Conservation (phyloP, 2,113 vertebrate species). For the Microcebus griseorufus region DNA sequence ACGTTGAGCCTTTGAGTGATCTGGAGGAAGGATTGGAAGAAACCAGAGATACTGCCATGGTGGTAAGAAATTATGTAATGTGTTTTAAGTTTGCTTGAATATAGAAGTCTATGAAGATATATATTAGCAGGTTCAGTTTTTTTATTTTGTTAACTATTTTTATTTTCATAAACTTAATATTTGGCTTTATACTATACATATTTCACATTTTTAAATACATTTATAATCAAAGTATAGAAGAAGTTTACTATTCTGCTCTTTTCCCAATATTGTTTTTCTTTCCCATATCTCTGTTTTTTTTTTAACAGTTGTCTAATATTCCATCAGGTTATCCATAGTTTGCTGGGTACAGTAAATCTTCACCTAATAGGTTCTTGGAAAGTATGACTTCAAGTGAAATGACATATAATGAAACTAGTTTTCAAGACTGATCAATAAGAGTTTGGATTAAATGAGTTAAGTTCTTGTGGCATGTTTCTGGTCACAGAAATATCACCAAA, state of each 20-base stretch:
- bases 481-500: neutral
- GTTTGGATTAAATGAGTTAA: neutral
- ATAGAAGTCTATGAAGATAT: neutral
- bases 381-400: neutral
- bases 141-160: neutral
- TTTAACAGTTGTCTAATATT: conserved; percentile 18
- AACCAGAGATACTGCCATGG: conserved; percentile 91
- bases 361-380: neutral
- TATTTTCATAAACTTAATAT: neutral
- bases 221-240: neutral
- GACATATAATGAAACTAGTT: neutral
- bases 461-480: neutral
- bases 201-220: neutral
- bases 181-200: neutral
- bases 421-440: neutral
- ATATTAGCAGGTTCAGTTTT: neutral
- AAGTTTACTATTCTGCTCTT: neutral
- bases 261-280: neutral
- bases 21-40: conserved; percentile 93
- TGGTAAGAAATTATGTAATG: conserved; percentile 84
- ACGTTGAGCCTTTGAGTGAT: conserved; percentile 94
- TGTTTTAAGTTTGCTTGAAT: neutral
- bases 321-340: neutral
- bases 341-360: neutral
- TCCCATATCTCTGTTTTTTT: neutral